These are phyloP conservation scores for Gastrophysa polygoni DNA, from an alignment of 2,888 invertebrate species.

Conservation along the genomic window DNA sequence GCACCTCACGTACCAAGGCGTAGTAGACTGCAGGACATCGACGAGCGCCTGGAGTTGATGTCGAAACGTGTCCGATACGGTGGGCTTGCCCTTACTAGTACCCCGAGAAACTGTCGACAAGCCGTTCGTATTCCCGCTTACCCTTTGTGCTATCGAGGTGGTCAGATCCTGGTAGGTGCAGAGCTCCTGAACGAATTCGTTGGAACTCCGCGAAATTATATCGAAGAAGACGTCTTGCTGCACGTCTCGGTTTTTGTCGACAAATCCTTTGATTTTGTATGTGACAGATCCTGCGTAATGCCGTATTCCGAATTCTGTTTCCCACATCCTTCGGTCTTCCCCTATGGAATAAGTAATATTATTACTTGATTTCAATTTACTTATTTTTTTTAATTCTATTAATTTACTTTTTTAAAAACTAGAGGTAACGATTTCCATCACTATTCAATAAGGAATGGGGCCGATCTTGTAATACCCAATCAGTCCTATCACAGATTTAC, in stretches of 20 bases:
- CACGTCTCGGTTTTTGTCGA: constrained; percentile 91
- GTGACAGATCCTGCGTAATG: constrained; percentile 92
- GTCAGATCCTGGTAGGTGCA: constrained; percentile 68
- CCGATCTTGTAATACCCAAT: too few species aligned
- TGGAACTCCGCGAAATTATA: constrained; percentile 81
- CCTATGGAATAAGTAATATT: constrained; percentile 51
- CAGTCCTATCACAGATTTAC: too few species aligned
- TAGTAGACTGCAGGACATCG: constrained; percentile 87
- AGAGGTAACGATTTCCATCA: too few species aligned
- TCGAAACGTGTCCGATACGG: constrained; percentile 88
- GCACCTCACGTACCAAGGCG: constrained; percentile 92
- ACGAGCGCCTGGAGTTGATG: constrained; percentile 87
- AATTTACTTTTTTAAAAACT: not conserved
- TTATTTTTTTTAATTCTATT: not conserved
- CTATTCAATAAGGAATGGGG: too few species aligned
- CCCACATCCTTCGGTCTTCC: constrained; percentile 85
- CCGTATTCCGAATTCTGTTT: constrained; percentile 85
- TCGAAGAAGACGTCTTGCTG: constrained; percentile 94
- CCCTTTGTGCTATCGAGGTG: constrained; percentile 35
- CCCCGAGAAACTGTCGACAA: constrained; percentile 76
- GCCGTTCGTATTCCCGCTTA: constrained; percentile 50
- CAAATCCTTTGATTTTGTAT: constrained; percentile 81
- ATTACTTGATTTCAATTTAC: too few species aligned
- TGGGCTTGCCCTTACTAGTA: constrained; percentile 87
- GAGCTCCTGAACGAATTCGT: constrained; percentile 80